A percentile compares a stretch with the other conserved stretches of the same genome.
Evolutionary conservation across 2,797 vertebrate genomes (phyloP).

Genomic region (Acrossocheilus fasciatus): DNA sequence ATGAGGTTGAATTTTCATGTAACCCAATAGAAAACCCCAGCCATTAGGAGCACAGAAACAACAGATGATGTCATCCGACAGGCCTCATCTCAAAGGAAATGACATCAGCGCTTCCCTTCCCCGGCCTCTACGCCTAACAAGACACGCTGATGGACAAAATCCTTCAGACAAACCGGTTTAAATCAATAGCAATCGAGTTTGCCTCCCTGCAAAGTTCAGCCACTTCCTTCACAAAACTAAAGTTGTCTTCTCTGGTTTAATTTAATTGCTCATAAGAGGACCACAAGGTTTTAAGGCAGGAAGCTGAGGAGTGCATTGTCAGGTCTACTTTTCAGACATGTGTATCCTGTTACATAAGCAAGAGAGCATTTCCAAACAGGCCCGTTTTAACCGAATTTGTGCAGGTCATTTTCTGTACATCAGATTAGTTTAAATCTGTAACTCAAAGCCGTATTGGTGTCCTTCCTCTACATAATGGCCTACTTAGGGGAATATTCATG

Average conservation of each 20-base stretch:
- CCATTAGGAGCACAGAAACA: constrained; percentile 65
- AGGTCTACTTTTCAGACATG: constrained; percentile 16
- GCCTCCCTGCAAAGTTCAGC: constrained; percentile 25
- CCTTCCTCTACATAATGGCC: neutral
- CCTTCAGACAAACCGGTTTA: neutral
- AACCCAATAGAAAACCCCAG: neutral
- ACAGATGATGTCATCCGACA: constrained; percentile 75
- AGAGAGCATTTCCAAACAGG: constrained; percentile 3
- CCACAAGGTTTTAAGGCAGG: neutral
- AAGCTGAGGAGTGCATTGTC: constrained; percentile 11
- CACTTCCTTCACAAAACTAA: constrained; percentile 22
- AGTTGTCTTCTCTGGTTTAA: constrained; percentile 31
- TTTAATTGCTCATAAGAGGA: constrained; percentile 11
- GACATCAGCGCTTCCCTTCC: constrained; percentile 76
- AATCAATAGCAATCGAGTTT: constrained; percentile 43
- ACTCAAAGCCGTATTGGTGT: neutral
- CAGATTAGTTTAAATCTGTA: neutral
- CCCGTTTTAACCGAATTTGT: neutral
- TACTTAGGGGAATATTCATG: neutral
- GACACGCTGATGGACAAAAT: constrained; percentile 23
- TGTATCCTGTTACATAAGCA: constrained; percentile 5
- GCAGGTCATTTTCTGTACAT: constrained; percentile 4
- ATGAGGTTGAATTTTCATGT: neutral
- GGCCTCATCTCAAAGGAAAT: constrained; percentile 76
- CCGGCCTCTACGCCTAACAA: constrained; percentile 52